Percentiles rank a stretch among this genome's conserved stretches.
phyloP scores from a whole-genome alignment of 2,113 vertebrate genomes.

The Seriola quinqueradiata region DNA sequence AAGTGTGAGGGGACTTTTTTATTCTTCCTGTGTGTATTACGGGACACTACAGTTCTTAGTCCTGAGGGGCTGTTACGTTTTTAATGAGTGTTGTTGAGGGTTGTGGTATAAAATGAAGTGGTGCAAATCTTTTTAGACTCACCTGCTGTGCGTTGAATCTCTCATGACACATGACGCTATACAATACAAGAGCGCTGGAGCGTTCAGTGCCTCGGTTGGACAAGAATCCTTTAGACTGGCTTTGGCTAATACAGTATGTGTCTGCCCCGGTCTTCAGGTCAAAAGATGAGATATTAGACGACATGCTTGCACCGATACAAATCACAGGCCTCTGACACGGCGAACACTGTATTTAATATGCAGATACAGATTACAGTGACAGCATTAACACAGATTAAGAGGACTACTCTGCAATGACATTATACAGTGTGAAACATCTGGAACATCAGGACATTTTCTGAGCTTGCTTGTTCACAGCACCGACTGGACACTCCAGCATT shows the following conservation, averaged over 20 bases:
- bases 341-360: background rate
- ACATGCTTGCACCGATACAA: background rate
- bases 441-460: background rate
- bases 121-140: background rate
- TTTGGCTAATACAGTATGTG: background rate
- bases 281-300: slow-evolving; percentile 33
- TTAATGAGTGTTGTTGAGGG: background rate
- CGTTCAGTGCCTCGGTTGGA: slow-evolving; percentile 26
- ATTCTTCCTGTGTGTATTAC: background rate
- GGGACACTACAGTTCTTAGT: background rate
- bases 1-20: background rate
- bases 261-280: background rate
- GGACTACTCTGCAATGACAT: background rate
- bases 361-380: background rate
- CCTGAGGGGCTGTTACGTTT: background rate
- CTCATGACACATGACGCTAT: slow-evolving; percentile 59
- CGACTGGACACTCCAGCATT: background rate
- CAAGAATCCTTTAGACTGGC: slow-evolving; percentile 52
- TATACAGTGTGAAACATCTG: background rate
- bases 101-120: background rate
- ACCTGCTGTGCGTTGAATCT: background rate
- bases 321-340: background rate
- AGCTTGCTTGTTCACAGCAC: background rate
- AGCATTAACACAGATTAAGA: background rate
- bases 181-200: slow-evolving; percentile 41